Conservation (phyloP, 2,797 vertebrate genomes). For the Ataeniobius toweri region DNA sequence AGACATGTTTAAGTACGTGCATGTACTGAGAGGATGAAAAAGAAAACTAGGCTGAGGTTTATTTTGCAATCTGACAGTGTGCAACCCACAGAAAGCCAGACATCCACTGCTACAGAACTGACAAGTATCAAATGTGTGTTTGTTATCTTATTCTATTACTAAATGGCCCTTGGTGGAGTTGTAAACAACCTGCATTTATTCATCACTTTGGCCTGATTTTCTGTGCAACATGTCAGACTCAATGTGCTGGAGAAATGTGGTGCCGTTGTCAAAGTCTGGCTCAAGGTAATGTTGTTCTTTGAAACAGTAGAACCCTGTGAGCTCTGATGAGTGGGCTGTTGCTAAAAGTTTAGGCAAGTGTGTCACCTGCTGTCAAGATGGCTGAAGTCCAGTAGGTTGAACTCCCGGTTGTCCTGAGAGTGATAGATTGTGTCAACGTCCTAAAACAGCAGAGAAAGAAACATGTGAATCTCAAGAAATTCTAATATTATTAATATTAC, state of each 20-base stretch:
- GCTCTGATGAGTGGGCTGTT: constrained; percentile 14
- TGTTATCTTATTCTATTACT: constrained; percentile 22
- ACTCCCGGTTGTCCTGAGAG: constrained; percentile 92
- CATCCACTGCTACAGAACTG: constrained; percentile 15
- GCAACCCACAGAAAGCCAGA: constrained; percentile 14
- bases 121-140: constrained; percentile 25
- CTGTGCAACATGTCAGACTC: constrained; percentile 26
- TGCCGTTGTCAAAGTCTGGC: constrained; percentile 13
- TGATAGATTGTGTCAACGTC: constrained; percentile 95
- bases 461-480: neutral
- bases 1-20: constrained; percentile 4
- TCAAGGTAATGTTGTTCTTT: constrained; percentile 15
- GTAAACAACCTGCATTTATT: constrained; percentile 33
- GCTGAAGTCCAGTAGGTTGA: constrained; percentile 92
- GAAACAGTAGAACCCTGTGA: neutral
- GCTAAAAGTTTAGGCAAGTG: constrained; percentile 33
- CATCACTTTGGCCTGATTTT: constrained; percentile 18
- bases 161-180: constrained; percentile 8
- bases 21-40: constrained; percentile 3
- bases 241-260: neutral
- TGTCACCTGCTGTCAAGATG: constrained; percentile 90
- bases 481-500: neutral
- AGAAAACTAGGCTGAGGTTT: constrained; percentile 18
- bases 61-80: constrained; percentile 2
- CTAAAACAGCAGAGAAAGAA: constrained; percentile 64